Base-by-base conservation (phyloP, 2,888 invertebrate species). In the Drosophila mercatorum region DNA sequence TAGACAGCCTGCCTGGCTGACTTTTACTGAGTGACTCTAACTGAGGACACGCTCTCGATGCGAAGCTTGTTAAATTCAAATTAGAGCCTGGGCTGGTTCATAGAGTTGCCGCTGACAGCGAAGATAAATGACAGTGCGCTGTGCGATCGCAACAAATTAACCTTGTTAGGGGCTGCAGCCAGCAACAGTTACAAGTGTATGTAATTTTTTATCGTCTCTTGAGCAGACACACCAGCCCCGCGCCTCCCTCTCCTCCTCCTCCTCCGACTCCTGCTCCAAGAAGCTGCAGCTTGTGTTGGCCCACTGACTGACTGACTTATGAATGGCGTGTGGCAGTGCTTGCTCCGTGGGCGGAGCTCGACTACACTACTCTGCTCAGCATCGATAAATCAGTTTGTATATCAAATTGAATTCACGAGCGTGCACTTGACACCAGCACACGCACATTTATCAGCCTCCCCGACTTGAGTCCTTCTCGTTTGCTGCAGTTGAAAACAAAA, bases 91-190 rank as follows among this genome's bases (percentile, higher is more conserved):
- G 73, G 73, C 59, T 72, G 56, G 64, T 68, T 75, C 75, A 71
- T 75, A 80, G 76, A 82, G 65, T 79, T 78, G 84, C 72, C 73
- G 81, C 82, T 88, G 91, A 89, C 87, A 80, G 84, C 75, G 70
- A 84, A 90, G 92, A 91, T 91, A 92, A 92, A 91, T 92, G 92
- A 89, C 89, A 82, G 74, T 77, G 89, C 56, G 81, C 78, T 88
- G 66, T 80, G 64, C 85, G 85, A 86, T 86, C 90, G 85, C 90
- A 88, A 90, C 90, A 92, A 92, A 92, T 92, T 92, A 92, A 92
- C 92, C 92, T 92, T 91, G 92, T 92, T 92, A 92, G 89, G 77
- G 68, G 68, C 62, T 72, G 59, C 68, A 65, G 60, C 60, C 43
- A 49, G 82, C 71, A 83, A 85, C 90, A 88, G 90, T 85, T 72